Base-by-base conservation (phyloP, 2,113 vertebrate genomes). In the Nannobrachium achirus region DNA sequence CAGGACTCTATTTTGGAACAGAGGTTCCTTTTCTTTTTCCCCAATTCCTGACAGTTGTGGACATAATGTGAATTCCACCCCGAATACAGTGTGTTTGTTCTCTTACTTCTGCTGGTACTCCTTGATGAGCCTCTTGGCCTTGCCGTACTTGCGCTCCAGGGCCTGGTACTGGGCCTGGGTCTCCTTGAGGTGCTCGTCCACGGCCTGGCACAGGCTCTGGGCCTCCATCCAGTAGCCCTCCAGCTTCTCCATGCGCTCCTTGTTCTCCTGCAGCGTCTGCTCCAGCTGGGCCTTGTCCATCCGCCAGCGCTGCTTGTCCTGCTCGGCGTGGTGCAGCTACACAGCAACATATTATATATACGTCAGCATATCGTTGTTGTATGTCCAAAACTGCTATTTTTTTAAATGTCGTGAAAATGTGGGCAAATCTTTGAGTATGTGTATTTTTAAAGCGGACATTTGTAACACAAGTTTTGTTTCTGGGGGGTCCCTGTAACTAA, bases 191-290 rank as follows among this genome's bases (percentile, higher is more conserved):
- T 99, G 98, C 90, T 99, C 98, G 0, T 99, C 97, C 85, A 99
- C 97, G 0, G 97, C 97, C 91, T 99, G 97, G 83, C 98, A 99
- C 59, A 99, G 87, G 74, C 95, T 98, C 92, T 99, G 98, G 0
- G 98, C 98, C 90, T 99, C 98, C 86, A 98, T 97, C 98, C 98
- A 99, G 89, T 99, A 99, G 0, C 97, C 97, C 76, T 99, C 97
- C 67, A 99, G 92, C 88, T 99, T 99, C 89, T 98, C 97, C 96
- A 99, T 98, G 9, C 97, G 94, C 82, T 99, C 97, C 91, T 98
- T 98, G 91, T 98, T 99, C 90, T 99, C 98, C 88, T 98, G 95
- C 87, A 99, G 94, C 0, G 96, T 98, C 90, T 97, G 96, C 79
- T 98, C 96, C 89, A 99, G 92, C 93, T 98, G 96, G 13, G 93